Evolutionary conservation across 1,140 invertebrate genomes (phyloP), one percentile per base, ranked within the genome.

Genomic region (Medauroidea extradentata): DNA sequence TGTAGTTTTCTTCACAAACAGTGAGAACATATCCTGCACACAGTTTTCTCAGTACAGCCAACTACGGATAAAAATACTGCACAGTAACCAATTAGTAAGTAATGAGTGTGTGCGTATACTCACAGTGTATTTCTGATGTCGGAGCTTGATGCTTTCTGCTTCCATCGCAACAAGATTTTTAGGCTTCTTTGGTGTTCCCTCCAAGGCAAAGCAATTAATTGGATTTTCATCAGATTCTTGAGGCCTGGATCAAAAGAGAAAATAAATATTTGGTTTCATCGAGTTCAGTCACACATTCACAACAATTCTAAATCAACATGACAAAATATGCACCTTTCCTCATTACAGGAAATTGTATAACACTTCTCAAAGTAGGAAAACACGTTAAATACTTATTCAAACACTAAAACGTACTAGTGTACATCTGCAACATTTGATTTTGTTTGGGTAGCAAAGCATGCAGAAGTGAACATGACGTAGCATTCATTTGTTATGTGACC

Each of bases 201-300:
- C 83, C 0, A 89, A 59, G 14, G 93, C 83, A 42, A 85, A 74
- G 71, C 94, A 97, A 62, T 85, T 84, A 34, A 97, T 95, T 51
- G 85, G 76, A 71, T 91, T 85, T 67, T 93, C 89, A 11, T 83
- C 87, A 4, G 85, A 83, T 64, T 90, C 87, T 69, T 89, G 86
- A 0, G 91, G 86, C 69, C 81, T 82, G 61, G 4, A 66, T 64
- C 23, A 63, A 48, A 23, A 39, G 13, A 51, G 49, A 49, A 44
- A n/a, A 1, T 44, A n/a, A n/a, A n/a, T n/a, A n/a, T n/a, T n/a
- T n/a, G n/a, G 2, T 8, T 43, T 18, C n/a, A 42, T 3, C 8
- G 19, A 42, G n/a, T 42, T 7, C 2, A 8, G n/a, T 16, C 41
- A 42, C 2, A 16, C 19, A 16, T 18, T 42, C 2, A 8, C 42